Base-by-base conservation (phyloP, 2,113 vertebrate genomes). In the Notechis scutatus region DNA sequence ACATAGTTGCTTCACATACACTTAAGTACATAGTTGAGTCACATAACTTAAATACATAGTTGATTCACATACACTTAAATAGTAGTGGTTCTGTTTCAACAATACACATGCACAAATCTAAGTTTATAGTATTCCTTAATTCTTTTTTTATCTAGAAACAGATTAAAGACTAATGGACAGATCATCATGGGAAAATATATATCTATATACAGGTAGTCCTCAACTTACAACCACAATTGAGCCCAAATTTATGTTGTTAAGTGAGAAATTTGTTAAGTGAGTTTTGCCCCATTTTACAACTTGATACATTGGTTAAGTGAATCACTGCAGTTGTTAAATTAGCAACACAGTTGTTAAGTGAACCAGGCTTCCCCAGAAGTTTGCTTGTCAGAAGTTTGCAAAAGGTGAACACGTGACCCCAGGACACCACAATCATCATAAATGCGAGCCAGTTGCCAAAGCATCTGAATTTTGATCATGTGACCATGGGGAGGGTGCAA, bases 71-170 rank as follows among this genome's bases (percentile, higher is more conserved):
- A 3, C 3, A 91, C 10, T 10, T 87, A 94, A 69, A 69, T 92
- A 26, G 61, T 26, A 87, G 42, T 12, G 94, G 89, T 86, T 95
- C 55, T 34, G 29, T 54, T 55, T 74, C n/a, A 94, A 23, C 89
- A 94, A 52, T 54, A 91, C 47, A 42, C 34, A 50, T 93, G 94
- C 89, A 29, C 26, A 88, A 9, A 69, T 0, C 57, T 0, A 26
- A 69, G 29, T 12, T 87, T 87, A 86, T 39, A 39, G 18, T 3
- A 81, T 81, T 8, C 14, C 64, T 74, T 39, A 39, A 39, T 86
- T 86, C 3, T 9, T 23, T 42, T 42, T 47, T 86, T 47, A 86
- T 86, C 23, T 47, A 42, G 42, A 86, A 86, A 42, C 3, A 47
- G 42, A 47, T 24, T 47, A 47, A 86, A 86, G 12, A 24, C 56